A percentile compares a stretch with the other conserved stretches of the same genome.
phyloP scores from a whole-genome alignment of 2,113 vertebrate genomes.

The Butastur rufipennis region DNA sequence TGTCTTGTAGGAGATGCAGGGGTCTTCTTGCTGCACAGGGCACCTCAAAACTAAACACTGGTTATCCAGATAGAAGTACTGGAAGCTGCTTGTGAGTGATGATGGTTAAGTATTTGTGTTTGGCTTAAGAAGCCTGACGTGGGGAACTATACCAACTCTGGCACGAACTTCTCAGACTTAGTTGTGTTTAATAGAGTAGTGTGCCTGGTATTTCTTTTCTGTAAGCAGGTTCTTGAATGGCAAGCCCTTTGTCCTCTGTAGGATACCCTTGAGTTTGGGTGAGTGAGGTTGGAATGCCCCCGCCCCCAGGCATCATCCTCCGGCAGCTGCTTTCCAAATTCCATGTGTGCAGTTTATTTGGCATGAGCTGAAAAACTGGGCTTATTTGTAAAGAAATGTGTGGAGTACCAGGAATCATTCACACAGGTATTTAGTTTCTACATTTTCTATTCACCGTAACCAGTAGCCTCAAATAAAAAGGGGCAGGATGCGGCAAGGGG shows the following conservation, averaged over 20 bases:
- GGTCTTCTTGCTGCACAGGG: background rate
- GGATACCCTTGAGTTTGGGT: background rate
- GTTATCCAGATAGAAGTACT: background rate
- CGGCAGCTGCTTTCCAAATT: background rate
- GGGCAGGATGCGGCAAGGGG: background rate
- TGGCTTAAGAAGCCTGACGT: background rate
- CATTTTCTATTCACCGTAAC: background rate
- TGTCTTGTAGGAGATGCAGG: background rate
- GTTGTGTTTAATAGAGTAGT: background rate
- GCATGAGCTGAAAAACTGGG: background rate
- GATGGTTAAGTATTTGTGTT: background rate
- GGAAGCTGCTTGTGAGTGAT: background rate
- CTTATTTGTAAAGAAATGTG: background rate
- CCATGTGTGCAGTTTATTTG: rapidly evolving
- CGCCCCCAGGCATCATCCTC: background rate
- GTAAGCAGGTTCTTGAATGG: background rate
- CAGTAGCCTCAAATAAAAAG: background rate
- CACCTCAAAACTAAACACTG: background rate
- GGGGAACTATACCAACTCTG: background rate
- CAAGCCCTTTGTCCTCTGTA: background rate
- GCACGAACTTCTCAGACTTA: background rate
- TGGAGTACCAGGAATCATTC: background rate
- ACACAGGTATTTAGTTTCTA: background rate
- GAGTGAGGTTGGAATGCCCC: background rate
- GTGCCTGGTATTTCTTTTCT: background rate